Percentiles rank a stretch among this genome's conserved stretches.
These are phyloP conservation scores for Leptothorax acervorum DNA, from an alignment of 2,888 invertebrate genomes.

Conservation along the genomic window DNA sequence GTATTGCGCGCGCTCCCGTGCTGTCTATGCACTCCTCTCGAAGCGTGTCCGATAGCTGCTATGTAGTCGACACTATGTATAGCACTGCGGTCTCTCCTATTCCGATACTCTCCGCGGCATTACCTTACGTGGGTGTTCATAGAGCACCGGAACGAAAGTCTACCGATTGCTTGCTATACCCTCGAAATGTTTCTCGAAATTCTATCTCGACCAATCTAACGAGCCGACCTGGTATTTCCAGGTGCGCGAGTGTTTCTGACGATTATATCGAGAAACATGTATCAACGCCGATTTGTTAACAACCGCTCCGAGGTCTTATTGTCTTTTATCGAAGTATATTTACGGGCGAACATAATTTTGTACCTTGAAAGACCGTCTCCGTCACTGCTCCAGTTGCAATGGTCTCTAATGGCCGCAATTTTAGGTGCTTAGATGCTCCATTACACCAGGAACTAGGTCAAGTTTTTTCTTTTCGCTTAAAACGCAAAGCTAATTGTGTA, in stretches of 20 bases:
- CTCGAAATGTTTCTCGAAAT: conserved; percentile 78
- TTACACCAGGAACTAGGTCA: not conserved
- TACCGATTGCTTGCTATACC: conserved; percentile 76
- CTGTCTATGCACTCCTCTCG: conserved; percentile 66
- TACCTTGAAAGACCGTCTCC: conserved; percentile 19
- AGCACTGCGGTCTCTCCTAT: conserved; percentile 67
- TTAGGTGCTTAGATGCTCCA: conserved; percentile 14
- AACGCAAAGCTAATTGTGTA: not conserved
- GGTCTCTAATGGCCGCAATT: conserved; percentile 17
- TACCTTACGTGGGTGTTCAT: conserved; percentile 74
- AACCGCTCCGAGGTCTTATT: conserved; percentile 19
- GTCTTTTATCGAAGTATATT: conserved; percentile 10
- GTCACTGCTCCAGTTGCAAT: not conserved
- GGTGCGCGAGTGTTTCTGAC: conserved; percentile 51
- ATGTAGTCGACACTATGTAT: conserved; percentile 36
- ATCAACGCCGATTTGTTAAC: conserved; percentile 31
- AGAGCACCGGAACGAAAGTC: conserved; percentile 80
- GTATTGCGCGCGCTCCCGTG: conserved; percentile 41
- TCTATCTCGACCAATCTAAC: conserved; percentile 69
- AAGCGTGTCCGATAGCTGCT: conserved; percentile 71
- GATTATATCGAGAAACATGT: conserved; percentile 48
- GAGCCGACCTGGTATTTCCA: conserved; percentile 68
- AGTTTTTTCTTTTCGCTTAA: not conserved
- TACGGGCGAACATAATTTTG: conserved; percentile 13
- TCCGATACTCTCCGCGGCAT: conserved; percentile 53